A percentile compares a stretch with the other conserved stretches of the same genome.
Conservation (phyloP, 2,797 vertebrate species). For the Lagodon rhomboides region DNA sequence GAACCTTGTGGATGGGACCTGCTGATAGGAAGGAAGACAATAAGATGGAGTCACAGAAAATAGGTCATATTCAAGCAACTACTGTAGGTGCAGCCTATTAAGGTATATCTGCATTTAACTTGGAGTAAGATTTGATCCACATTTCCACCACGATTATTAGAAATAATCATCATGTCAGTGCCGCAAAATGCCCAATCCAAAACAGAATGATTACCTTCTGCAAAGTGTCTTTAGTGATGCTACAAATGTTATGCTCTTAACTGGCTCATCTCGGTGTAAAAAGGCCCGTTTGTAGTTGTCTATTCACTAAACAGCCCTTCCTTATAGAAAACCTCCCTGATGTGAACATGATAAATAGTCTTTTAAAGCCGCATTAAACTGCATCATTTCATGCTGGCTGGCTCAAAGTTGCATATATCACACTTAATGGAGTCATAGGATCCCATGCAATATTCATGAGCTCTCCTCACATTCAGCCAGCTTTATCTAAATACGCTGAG, state of each 20-base stretch:
- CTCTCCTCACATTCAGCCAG: slow-evolving; percentile 53
- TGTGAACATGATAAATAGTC: slow-evolving; percentile 80
- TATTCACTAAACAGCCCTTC: slow-evolving; percentile 50
- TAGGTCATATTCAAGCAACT: neutral
- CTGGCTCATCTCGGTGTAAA: slow-evolving; percentile 44
- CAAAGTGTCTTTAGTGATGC: slow-evolving; percentile 40
- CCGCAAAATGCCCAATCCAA: no score
- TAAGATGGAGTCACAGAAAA: neutral
- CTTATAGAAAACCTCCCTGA: slow-evolving; percentile 45
- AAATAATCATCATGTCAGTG: no score
- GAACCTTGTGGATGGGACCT: neutral
- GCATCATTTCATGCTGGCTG: slow-evolving; percentile 79
- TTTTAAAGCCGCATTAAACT: slow-evolving; percentile 79
- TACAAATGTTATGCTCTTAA: slow-evolving; percentile 51
- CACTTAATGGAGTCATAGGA: slow-evolving; percentile 80
- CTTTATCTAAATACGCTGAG: slow-evolving; percentile 66
- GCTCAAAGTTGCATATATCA: slow-evolving; percentile 81
- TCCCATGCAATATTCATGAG: slow-evolving; percentile 79
- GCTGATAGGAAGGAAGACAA: neutral
- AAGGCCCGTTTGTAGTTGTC: slow-evolving; percentile 37
- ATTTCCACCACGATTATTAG: no score
- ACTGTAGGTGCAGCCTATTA: neutral
- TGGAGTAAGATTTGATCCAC: neutral
- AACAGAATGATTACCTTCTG: no score
- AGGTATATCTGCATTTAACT: neutral